Percentiles rank a stretch among this genome's conserved stretches.
Conservation (phyloP, 2,113 vertebrate genomes). For the Microtus montanus region DNA sequence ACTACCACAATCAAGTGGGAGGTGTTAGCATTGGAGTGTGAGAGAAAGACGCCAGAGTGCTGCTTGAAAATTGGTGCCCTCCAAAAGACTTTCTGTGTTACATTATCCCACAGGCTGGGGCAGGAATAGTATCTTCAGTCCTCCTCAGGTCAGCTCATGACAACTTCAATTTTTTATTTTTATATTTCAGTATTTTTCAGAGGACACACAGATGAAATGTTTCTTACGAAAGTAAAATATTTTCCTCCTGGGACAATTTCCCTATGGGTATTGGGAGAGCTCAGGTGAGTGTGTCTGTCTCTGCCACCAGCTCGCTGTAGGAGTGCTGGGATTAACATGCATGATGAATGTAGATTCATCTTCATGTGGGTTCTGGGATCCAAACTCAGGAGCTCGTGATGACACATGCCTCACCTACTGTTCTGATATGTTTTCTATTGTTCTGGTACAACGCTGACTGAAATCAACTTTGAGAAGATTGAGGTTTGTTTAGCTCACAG, state of each 20-base stretch:
- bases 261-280: background rate
- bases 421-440: background rate
- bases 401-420: background rate
- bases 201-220: background rate
- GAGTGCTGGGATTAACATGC: background rate
- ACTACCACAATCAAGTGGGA: background rate
- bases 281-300: background rate
- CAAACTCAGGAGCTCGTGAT: background rate
- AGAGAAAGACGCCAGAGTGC: background rate
- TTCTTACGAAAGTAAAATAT: constrained; percentile 11
- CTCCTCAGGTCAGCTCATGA: background rate
- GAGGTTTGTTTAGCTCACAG: background rate
- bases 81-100: background rate
- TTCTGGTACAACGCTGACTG: background rate
- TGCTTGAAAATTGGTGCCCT: background rate
- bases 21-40: background rate
- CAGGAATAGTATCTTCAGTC: background rate
- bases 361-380: background rate
- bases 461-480: background rate
- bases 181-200: background rate
- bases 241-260: background rate
- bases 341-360: too few species aligned
- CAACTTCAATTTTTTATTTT: background rate
- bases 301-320: background rate
- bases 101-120: background rate